Base-by-base conservation (phyloP, 1,140 invertebrate species). In the Galleria mellonella region DNA sequence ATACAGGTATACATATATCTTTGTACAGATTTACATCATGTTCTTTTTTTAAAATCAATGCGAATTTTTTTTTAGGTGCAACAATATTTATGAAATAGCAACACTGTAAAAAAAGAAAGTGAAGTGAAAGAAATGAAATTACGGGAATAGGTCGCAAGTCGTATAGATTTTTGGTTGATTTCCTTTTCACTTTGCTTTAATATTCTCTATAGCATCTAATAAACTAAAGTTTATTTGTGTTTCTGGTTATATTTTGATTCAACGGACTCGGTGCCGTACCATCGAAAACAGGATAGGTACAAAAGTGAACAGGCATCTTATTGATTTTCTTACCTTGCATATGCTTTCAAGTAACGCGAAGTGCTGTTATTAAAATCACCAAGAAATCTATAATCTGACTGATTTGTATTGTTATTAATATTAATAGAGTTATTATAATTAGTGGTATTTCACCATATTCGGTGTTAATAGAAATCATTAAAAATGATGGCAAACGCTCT, bases 151-250 rank as follows among this genome's bases (percentile, higher is more conserved):
- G 76, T 84, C 81, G 79, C 76, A 69, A 74, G 74, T 81, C 65
- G 81, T 63, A 84, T 84, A 84, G 78, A 81, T 83, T 84, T 84
- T 84, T 84, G 81, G 81, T 84, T 84, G 81, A 81, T 79, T 83
- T 83, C 77, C 69, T 83, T 83, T 82, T 75, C 74, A 84, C 78
- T 84, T 84, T 82, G 68, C 76, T 74, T 84, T 84, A 67, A 44
- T 84, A 76, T 77, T 74, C 73, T 83, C 62, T 62, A 61, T 72
- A 71, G 70, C 68, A 81, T 84, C 76, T 83, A 82, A 84, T 81
- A 84, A 81, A 83, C 71, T 74, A 56, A 52, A 46, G 66, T 78
- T 83, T 52, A 73, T 78, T 82, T 81, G 70, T 79, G 72, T 77
- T 79, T 50, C 62, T 67, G 62, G 47, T 71, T 68, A 71, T 64